Conservation (phyloP, 2,113 vertebrate genomes). For the Sebastes fasciatus region DNA sequence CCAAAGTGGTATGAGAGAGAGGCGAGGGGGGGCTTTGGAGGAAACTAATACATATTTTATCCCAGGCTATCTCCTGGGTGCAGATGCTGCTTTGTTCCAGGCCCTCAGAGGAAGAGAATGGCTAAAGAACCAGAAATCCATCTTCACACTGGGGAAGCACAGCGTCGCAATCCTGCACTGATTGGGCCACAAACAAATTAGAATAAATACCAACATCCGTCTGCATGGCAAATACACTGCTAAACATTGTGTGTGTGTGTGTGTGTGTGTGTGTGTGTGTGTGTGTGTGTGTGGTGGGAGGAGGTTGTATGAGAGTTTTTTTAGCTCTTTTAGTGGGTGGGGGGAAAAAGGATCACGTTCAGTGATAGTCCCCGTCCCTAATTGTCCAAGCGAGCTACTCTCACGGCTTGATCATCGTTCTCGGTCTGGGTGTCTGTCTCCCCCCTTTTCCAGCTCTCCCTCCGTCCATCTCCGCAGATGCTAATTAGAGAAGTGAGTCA, state of each 20-base stretch:
- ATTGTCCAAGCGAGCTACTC: constrained; percentile 54
- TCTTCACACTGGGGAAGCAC: constrained; percentile 66
- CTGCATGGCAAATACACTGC: constrained; percentile 38
- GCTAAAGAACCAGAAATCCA: constrained; percentile 68
- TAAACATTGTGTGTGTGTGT: constrained; percentile 20
- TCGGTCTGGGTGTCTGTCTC: constrained; percentile 24
- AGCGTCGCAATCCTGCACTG: constrained; percentile 50
- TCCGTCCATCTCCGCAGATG: constrained; percentile 60
- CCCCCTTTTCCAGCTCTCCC: not conserved
- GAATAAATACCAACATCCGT: constrained; percentile 74
- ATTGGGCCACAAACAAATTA: constrained; percentile 75
- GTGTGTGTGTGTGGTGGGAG: constrained; percentile 15
- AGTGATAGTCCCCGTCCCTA: constrained; percentile 43
- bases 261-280: constrained; percentile 22
- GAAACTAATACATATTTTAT: constrained; percentile 87
- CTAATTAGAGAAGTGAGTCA: constrained; percentile 82
- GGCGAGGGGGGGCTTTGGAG: constrained; percentile 61
- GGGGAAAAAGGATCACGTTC: constrained; percentile 24
- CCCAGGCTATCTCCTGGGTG: constrained; percentile 75
- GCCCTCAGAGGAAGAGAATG: constrained; percentile 46
- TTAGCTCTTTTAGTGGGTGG: not conserved
- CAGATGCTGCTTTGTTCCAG: constrained; percentile 67
- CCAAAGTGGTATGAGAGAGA: constrained; percentile 74
- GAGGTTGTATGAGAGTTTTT: constrained; percentile 4
- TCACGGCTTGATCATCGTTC: constrained; percentile 70